Conservation (phyloP, 2,888 invertebrate genomes). For the Stenodema calcarata region DNA sequence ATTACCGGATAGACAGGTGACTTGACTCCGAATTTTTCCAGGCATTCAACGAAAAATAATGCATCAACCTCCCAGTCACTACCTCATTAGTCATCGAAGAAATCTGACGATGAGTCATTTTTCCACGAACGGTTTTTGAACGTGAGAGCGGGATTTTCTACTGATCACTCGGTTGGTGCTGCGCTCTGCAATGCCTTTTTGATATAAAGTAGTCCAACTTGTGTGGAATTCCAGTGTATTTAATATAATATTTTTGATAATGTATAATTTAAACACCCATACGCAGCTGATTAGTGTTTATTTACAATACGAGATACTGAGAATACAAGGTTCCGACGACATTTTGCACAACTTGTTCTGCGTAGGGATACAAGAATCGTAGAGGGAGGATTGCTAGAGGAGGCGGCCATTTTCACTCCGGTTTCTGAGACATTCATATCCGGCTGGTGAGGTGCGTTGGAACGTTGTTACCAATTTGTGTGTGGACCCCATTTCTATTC, state of each 20-base stretch:
- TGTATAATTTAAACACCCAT: neutral
- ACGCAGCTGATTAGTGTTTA: neutral
- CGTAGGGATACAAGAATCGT: constrained; percentile 26
- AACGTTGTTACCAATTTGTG: constrained; percentile 35
- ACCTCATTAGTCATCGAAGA: neutral
- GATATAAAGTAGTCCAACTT: neutral
- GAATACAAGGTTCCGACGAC: neutral
- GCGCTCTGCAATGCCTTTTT: neutral
- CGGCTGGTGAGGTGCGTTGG: constrained; percentile 46
- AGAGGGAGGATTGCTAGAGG: constrained; percentile 24
- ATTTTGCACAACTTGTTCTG: neutral
- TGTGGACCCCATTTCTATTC: constrained; percentile 8
- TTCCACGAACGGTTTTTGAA: neutral
- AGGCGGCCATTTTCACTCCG: constrained; percentile 44
- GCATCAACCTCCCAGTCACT: no score
- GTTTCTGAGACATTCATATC: constrained; percentile 17
- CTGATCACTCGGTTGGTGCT: neutral
- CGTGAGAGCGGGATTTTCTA: neutral
- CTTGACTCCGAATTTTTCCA: no score
- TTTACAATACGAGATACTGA: neutral
- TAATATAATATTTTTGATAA: neutral
- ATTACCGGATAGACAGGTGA: no score
- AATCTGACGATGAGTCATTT: neutral
- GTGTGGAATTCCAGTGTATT: neutral
- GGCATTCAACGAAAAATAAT: no score